Conservation (phyloP, 2,797 vertebrate genomes). For the Oreonectes daqikongensis region DNA sequence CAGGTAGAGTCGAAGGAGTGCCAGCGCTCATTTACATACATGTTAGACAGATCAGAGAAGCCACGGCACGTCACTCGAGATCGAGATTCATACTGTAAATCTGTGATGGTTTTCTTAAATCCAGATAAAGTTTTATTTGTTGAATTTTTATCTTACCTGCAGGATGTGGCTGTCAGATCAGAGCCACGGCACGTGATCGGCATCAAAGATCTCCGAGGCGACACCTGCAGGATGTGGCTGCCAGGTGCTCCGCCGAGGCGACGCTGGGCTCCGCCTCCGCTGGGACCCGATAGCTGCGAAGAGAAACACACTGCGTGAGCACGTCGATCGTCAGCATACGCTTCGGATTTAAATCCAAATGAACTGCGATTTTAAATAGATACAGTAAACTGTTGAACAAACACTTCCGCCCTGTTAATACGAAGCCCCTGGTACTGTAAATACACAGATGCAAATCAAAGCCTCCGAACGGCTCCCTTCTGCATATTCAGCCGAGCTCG, state of each 20-base stretch:
- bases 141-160: constrained; percentile 82
- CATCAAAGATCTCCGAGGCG: constrained; percentile 95
- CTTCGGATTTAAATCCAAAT: constrained; percentile 32
- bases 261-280: constrained; percentile 90
- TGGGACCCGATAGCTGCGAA: constrained; percentile 90
- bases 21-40: constrained; percentile 59
- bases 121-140: neutral
- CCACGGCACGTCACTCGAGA: constrained; percentile 50
- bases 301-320: constrained; percentile 30
- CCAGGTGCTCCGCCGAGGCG: too few species aligned
- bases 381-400: constrained; percentile 56
- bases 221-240: too few species aligned
- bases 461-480: constrained; percentile 36
- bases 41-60: constrained; percentile 54
- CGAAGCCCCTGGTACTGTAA: constrained; percentile 54
- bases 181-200: too few species aligned
- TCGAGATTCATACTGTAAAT: constrained; percentile 24
- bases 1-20: constrained; percentile 50
- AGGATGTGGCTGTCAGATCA: constrained; percentile 98
- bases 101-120: constrained; percentile 13
- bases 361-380: constrained; percentile 51
- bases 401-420: constrained; percentile 50
- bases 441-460: constrained; percentile 62
- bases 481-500: constrained; percentile 47
- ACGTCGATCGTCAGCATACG: neutral